Evolutionary conservation across 2,888 invertebrate species (phyloP).

Genomic region (Oxystoma pomonae): DNA sequence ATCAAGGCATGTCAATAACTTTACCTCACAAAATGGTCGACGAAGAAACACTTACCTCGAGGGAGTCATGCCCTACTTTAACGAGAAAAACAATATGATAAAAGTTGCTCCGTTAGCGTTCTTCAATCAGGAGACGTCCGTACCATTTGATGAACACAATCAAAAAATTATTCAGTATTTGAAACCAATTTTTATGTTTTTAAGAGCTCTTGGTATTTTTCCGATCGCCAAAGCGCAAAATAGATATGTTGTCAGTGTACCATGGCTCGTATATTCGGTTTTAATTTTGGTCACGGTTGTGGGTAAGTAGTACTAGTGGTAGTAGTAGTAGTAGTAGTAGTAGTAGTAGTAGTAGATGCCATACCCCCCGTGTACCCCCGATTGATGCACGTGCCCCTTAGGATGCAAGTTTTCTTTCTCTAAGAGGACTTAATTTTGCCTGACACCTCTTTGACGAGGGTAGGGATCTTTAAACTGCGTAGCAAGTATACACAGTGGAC

Average conservation of each 20-base stretch:
- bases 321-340: too few species aligned
- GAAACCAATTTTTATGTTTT: conserved; percentile 48
- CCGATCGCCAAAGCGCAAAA: conserved; percentile 54
- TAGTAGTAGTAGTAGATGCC: too few species aligned
- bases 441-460: too few species aligned
- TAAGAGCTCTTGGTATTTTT: conserved; percentile 58
- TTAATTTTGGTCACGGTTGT: conserved; percentile 46
- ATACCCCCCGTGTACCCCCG: too few species aligned
- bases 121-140: conserved; percentile 4
- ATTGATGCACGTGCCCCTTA: too few species aligned
- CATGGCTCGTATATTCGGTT: conserved; percentile 58
- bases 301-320: conserved; percentile 12
- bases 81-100: conserved; percentile 25
- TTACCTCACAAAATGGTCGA: not conserved
- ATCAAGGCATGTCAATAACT: not conserved
- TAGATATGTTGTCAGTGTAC: conserved; percentile 49
- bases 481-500: too few species aligned
- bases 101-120: conserved; percentile 17
- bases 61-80: conserved; percentile 31
- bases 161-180: conserved; percentile 38
- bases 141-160: conserved; percentile 19
- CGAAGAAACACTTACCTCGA: conserved; percentile 38
- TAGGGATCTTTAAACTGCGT: too few species aligned
- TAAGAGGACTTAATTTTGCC: too few species aligned
- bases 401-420: too few species aligned